phyloP scores from a whole-genome alignment of 1,140 invertebrate species.

The Choristoneura fumiferana region DNA sequence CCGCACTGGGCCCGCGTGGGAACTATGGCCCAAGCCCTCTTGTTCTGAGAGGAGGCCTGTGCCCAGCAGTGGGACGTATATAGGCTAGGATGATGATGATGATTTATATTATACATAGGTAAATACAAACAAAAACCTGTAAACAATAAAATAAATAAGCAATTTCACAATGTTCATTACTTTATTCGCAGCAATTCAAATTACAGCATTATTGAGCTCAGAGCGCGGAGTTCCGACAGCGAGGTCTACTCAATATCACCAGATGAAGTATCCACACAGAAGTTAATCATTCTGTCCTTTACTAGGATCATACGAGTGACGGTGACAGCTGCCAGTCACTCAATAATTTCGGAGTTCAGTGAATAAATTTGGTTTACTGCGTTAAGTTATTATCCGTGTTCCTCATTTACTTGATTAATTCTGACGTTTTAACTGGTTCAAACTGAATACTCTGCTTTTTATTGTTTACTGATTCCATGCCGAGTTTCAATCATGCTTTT shows the following conservation, averaged over 20 bases:
- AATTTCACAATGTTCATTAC: constrained; percentile 1
- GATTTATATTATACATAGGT: too few relatives aligned
- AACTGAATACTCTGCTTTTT: background rate
- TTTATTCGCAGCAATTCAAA: constrained; percentile 3
- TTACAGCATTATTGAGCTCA: constrained; percentile 5
- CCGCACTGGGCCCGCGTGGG: too few relatives aligned
- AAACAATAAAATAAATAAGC: too few relatives aligned
- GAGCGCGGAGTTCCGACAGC: background rate
- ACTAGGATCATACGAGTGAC: background rate
- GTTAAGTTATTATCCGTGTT: constrained; percentile 4
- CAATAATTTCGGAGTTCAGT: background rate
- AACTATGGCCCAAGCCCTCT: too few relatives aligned
- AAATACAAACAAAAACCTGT: too few relatives aligned
- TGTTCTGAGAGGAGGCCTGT: too few relatives aligned
- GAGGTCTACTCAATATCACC: background rate
- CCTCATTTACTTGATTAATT: constrained; percentile 16
- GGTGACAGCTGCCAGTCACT: background rate
- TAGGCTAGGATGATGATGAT: too few relatives aligned
- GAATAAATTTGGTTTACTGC: background rate
- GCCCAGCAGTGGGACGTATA: too few relatives aligned
- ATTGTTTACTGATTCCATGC: constrained; percentile 6
- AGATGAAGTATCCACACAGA: too few relatives aligned
- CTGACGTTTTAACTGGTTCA: background rate
- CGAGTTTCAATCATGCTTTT: too few relatives aligned
- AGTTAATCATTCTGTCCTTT: background rate